Evolutionary conservation across 2,888 invertebrate genomes (phyloP).

Genomic region (Chouioia cunea): DNA sequence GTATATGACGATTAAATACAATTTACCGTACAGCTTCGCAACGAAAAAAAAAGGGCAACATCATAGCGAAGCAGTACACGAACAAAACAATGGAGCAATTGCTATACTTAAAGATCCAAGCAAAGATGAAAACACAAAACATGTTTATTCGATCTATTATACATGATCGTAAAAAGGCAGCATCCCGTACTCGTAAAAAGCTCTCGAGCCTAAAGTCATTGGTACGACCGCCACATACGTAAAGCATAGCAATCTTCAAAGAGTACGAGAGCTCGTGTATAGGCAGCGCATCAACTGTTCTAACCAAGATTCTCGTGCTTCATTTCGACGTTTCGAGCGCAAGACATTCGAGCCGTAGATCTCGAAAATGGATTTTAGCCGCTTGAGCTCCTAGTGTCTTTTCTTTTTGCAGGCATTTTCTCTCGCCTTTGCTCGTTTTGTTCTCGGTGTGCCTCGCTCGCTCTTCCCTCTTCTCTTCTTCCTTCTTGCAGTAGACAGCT

Average conservation of each 20-base stretch:
- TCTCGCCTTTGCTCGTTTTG: not conserved
- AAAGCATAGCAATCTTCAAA: not conserved
- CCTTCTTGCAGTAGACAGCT: not conserved
- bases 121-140: too few relatives aligned
- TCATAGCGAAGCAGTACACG: too few relatives aligned
- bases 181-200: not conserved
- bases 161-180: too few relatives aligned
- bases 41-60: too few relatives aligned
- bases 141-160: too few relatives aligned
- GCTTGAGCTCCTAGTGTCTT: slow-evolving; percentile 22
- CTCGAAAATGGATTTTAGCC: slow-evolving; percentile 48
- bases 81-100: too few relatives aligned
- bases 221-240: not conserved
- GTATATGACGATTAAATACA: too few relatives aligned
- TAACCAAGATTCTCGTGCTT: slow-evolving; percentile 8
- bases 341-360: slow-evolving; percentile 21
- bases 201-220: not conserved
- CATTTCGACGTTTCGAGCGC: slow-evolving; percentile 11
- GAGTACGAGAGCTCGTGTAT: not conserved
- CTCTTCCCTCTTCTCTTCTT: not conserved
- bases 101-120: too few relatives aligned
- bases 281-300: too few relatives aligned
- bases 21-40: too few relatives aligned
- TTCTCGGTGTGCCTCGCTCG: not conserved
- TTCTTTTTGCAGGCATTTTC: slow-evolving; percentile 33